phyloP scores from a whole-genome alignment of 2,113 vertebrate genomes.

The Archocentrus centrarchus region DNA sequence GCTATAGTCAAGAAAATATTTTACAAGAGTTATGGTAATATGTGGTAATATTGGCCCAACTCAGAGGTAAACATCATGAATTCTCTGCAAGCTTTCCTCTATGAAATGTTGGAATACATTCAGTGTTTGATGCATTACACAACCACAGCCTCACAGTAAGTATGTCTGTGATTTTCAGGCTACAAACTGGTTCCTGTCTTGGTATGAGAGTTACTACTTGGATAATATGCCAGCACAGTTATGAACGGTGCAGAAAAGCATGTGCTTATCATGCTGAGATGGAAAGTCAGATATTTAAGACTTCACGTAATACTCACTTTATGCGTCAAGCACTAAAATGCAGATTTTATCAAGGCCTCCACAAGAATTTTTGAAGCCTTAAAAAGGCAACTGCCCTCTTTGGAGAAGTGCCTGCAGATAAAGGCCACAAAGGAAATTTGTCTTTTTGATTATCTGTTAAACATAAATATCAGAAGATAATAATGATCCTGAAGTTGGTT shows the following conservation, averaged over 20 bases:
- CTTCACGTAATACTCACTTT: background rate
- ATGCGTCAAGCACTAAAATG: background rate
- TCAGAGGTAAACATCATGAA: background rate
- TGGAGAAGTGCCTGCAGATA: background rate
- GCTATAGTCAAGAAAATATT: background rate
- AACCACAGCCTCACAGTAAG: background rate
- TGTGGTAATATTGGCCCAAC: background rate
- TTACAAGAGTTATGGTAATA: background rate
- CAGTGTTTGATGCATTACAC: background rate
- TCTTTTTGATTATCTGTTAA: too few relatives aligned
- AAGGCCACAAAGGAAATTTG: background rate
- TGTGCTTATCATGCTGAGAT: background rate
- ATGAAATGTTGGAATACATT: background rate
- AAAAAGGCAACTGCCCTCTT: background rate
- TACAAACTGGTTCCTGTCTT: background rate
- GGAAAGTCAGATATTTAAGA: background rate
- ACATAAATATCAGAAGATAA: background rate
- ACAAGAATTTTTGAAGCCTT: background rate
- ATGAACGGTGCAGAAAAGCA: background rate
- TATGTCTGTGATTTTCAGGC: slow-evolving; percentile 14
- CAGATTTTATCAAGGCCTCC: background rate
- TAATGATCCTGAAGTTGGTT: background rate
- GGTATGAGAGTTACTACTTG: slow-evolving; percentile 10
- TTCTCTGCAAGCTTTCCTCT: background rate
- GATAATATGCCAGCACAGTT: background rate